phyloP scores from a whole-genome alignment of 1,140 invertebrate species.

The Megalopta genalis region DNA sequence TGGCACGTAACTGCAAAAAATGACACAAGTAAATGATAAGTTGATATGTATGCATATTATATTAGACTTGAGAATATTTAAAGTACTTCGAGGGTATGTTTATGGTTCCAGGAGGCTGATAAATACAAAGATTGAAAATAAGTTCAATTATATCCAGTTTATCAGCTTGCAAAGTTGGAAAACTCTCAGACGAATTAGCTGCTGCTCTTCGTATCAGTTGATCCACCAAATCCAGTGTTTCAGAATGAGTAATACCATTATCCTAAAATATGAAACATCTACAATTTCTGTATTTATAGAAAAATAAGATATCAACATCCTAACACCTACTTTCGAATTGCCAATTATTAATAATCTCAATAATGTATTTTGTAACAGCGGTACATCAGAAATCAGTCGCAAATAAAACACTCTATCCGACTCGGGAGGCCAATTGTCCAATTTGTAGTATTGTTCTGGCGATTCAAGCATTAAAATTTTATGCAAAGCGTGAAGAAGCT shows the following conservation, averaged over 20 bases:
- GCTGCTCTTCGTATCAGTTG: constrained; percentile 92
- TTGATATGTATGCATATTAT: constrained; percentile 2
- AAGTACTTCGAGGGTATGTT: constrained; percentile 87
- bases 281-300: background rate
- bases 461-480: constrained; percentile 94
- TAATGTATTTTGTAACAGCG: constrained; percentile 91
- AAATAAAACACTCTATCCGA: constrained; percentile 89
- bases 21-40: constrained; percentile 9
- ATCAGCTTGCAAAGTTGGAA: constrained; percentile 86
- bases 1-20: constrained; percentile 85
- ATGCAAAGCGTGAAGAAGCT: constrained; percentile 90
- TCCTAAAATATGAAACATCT: constrained; percentile 81
- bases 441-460: constrained; percentile 92
- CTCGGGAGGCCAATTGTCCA: constrained; percentile 97
- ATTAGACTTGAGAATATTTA: constrained; percentile 26
- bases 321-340: constrained; percentile 84
- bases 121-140: constrained; percentile 93
- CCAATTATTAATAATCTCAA: constrained; percentile 91
- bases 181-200: constrained; percentile 84
- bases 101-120: constrained; percentile 96
- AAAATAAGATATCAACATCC: background rate
- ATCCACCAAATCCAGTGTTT: constrained; percentile 92
- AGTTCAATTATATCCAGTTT: constrained; percentile 93
- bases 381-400: constrained; percentile 92
- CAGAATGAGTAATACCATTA: constrained; percentile 88